Evolutionary conservation across 2,797 vertebrate genomes (phyloP).

Genomic region (Vespertilio murinus): DNA sequence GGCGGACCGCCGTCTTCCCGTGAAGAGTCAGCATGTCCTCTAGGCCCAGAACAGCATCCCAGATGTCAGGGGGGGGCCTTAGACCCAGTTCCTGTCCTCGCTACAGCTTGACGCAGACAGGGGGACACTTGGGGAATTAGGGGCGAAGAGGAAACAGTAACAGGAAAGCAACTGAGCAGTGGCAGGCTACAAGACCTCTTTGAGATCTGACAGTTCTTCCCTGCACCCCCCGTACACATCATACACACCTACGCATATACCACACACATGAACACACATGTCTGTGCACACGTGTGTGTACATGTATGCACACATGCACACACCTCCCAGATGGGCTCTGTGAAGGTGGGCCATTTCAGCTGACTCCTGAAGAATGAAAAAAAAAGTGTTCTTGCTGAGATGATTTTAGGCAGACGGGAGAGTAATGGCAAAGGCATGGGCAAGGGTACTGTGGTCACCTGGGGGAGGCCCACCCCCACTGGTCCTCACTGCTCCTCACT

Average conservation of each 20-base stretch:
- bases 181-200: not conserved
- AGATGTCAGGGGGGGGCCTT: not conserved
- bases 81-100: not conserved
- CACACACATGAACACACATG: rapidly evolving
- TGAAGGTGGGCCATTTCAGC: not conserved
- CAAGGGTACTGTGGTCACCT: not conserved
- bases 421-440: not conserved
- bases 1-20: not conserved
- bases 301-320: not conserved
- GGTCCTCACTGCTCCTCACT: not conserved
- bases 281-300: rapidly evolving
- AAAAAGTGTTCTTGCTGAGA: not conserved
- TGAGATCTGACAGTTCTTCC: not conserved
- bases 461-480: not conserved
- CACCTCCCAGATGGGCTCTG: not conserved
- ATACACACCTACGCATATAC: rapidly evolving
- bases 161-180: not conserved
- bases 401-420: not conserved
- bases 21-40: not conserved
- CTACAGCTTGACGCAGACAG: not conserved
- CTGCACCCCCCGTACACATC: not conserved
- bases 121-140: not conserved
- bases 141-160: not conserved
- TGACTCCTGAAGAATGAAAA: not conserved
- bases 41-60: not conserved